Conservation (phyloP, 2,888 invertebrate species). For the Ferrisia virgata region DNA sequence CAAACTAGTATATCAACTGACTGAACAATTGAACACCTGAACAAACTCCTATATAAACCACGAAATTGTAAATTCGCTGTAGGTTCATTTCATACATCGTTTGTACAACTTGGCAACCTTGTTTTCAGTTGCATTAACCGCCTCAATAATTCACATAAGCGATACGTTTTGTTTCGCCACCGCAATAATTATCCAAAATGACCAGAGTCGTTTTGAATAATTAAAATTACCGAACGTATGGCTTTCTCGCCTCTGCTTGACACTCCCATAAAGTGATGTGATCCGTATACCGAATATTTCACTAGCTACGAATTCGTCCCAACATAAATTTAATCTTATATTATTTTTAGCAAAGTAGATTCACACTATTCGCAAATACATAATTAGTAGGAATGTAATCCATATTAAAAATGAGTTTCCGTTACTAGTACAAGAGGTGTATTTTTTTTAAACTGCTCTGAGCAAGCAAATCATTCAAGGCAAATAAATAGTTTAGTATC, state of each 20-base stretch:
- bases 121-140: not conserved
- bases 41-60: too few relatives aligned
- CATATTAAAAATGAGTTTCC: too few relatives aligned
- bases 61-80: too few relatives aligned
- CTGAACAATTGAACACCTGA: not conserved
- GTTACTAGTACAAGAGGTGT: too few relatives aligned
- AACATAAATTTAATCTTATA: not conserved
- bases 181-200: not conserved
- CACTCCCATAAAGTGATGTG: not conserved
- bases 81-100: not conserved
- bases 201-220: not conserved
- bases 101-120: not conserved
- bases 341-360: too few relatives aligned
- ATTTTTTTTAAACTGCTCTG: too few relatives aligned
- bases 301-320: not conserved
- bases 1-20: too few relatives aligned
- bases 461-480: too few relatives aligned
- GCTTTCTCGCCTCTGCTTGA: not conserved
- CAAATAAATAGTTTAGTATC: too few relatives aligned
- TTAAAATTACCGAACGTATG: not conserved
- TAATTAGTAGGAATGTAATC: too few relatives aligned
- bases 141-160: not conserved
- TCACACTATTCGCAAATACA: too few relatives aligned
- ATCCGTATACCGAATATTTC: conserved; percentile 1
- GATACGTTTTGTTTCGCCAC: not conserved